Conservation (phyloP, 1,140 invertebrate species). For the Colletes gigas region DNA sequence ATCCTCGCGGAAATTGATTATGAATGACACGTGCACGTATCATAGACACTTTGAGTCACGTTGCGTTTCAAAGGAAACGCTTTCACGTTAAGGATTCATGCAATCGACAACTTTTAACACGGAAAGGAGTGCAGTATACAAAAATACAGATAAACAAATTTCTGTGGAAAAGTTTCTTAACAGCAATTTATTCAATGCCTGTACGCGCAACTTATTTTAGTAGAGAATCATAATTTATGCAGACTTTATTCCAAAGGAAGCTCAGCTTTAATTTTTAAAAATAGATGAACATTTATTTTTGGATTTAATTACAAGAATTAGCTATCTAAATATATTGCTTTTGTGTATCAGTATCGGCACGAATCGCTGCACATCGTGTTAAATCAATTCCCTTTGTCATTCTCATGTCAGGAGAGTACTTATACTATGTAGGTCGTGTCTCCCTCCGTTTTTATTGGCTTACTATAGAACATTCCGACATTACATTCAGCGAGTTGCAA, state of each 20-base stretch:
- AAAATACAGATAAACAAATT: too few species aligned
- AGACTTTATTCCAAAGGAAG: too few species aligned
- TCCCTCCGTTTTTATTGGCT: not conserved
- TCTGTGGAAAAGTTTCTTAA: too few species aligned
- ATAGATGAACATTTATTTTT: too few species aligned
- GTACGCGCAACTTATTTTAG: too few species aligned
- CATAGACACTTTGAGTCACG: not conserved
- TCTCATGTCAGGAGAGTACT: not conserved
- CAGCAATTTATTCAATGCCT: too few species aligned
- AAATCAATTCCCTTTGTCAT: not conserved
- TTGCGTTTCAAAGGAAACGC: not conserved
- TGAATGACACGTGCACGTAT: not conserved
- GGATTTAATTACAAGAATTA: not conserved
- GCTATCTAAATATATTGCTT: not conserved
- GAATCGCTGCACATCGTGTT: not conserved
- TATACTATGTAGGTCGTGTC: not conserved
- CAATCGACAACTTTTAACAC: constrained; percentile 3
- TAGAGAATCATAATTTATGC: too few species aligned
- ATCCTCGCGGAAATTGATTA: constrained; percentile 1
- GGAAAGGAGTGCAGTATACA: too few species aligned
- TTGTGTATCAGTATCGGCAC: not conserved
- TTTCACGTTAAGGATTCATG: not conserved
- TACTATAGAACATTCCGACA: too few species aligned
- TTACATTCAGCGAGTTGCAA: not conserved
- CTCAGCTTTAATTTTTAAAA: too few species aligned